Conservation (phyloP, 1,140 invertebrate genomes). For the Heliconius hewitsoni region DNA sequence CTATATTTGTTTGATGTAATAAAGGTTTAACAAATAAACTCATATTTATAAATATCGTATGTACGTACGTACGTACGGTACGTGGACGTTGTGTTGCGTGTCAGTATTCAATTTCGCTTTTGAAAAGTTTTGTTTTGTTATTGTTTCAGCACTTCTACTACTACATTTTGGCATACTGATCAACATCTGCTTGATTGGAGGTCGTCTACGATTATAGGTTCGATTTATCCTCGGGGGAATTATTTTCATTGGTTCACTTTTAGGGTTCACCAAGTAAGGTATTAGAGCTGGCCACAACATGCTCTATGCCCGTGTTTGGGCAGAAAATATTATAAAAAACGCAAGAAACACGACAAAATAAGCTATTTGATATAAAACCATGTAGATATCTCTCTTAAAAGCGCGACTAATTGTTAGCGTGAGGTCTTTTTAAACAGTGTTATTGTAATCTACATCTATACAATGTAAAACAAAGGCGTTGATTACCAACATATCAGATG, state of each 20-base stretch:
- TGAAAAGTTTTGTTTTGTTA: no score
- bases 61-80: not conserved
- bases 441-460: not conserved
- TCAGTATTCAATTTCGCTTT: no score
- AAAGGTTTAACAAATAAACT: not conserved
- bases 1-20: slow-evolving; percentile 22
- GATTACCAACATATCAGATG: not conserved
- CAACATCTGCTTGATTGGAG: no score
- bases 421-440: not conserved
- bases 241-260: no score
- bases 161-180: no score
- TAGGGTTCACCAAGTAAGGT: no score
- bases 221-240: no score
- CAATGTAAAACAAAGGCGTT: slow-evolving; percentile 10
- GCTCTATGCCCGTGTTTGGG: no score
- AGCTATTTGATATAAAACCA: not conserved
- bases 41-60: not conserved
- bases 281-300: no score
- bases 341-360: not conserved
- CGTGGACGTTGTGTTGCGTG: not conserved
- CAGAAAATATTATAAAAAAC: no score
- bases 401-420: not conserved
- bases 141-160: no score
- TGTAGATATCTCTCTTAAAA: not conserved
- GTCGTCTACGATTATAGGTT: no score